These are phyloP conservation scores for Troides helena DNA, from an alignment of 2,888 invertebrate genomes.

Conservation along the genomic window DNA sequence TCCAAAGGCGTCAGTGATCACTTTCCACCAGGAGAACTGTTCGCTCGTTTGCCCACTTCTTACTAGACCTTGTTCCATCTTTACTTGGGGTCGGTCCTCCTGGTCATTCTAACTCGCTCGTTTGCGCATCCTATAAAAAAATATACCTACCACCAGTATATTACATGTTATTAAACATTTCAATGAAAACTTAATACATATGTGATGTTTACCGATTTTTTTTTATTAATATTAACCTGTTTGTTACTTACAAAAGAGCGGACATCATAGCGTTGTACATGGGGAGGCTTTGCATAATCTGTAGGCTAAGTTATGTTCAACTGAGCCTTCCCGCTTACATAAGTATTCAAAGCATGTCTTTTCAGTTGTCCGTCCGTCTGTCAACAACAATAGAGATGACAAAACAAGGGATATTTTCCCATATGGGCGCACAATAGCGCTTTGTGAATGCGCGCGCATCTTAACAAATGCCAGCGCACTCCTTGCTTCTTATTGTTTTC, in stretches of 20 bases:
- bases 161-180: too few species aligned
- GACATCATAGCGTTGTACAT: conserved; percentile 39
- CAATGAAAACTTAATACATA: too few species aligned
- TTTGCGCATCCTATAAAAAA: too few species aligned
- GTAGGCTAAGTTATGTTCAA: conserved; percentile 44
- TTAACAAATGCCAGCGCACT: conserved; percentile 52
- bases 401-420: conserved; percentile 77
- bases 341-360: conserved; percentile 73
- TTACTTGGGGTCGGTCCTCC: too few species aligned
- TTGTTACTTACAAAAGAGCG: conserved; percentile 34
- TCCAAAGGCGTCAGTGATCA: too few species aligned
- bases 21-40: too few species aligned
- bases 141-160: too few species aligned
- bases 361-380: conserved; percentile 77
- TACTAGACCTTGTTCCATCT: too few species aligned
- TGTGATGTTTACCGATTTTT: not conserved
- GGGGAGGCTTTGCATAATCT: conserved; percentile 49
- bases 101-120: too few species aligned
- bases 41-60: too few species aligned
- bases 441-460: conserved; percentile 56
- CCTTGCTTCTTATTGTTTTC: conserved; percentile 57
- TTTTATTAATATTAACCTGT: not conserved
- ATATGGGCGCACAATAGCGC: conserved; percentile 71
- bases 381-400: conserved; percentile 72
- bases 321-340: conserved; percentile 54